Base-by-base conservation (phyloP, 2,888 invertebrate species). In the Gastracanthus pulcherrimus region DNA sequence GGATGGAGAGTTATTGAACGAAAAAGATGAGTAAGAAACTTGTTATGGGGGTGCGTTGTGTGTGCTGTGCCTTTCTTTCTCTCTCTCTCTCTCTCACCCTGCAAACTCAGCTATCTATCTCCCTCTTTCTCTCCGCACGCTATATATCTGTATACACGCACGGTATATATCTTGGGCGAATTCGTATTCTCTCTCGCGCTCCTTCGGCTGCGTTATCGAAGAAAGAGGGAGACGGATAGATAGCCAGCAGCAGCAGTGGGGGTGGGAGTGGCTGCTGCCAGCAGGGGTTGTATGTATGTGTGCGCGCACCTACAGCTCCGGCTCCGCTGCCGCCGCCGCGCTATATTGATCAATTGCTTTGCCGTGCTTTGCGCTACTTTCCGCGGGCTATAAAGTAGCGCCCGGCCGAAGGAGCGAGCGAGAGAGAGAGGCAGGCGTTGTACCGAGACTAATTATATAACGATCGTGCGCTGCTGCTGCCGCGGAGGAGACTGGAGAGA, bases 1-100 rank as follows among this genome's bases (percentile, higher is more conserved):
- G 92, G 92, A 90, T 91, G 91, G 91, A 91, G 91, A 91, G 91
- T 91, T 92, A 92, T 92, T 92, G 92, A 92, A 91, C 92, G 91
- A 91, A 91, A 91, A 91, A 92, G 91, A 92, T 92, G 91, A 91
- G 91, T 91, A 91, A 91, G 91, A 91, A 91, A 91, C 91, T 91
- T 91, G 91, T 90, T 91, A 91, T 89, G 89, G 89, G 91, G 91
- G 91, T 90, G 74, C 64, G 76, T 76, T 64, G 91, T 90, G 75
- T 58, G 64, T 69, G 69, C 60, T 34, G 62, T 34, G 11, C 36
- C 38, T 70, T 45, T 23, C 19, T 51, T 9, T 26, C 51, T 55
- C 36, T 55, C 31, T 23, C 85, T 85, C 85, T 84, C 83, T 80
- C 82, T 85, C 82, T 80, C 81, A 83, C 76, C 70, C 51, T 76